These are phyloP conservation scores for Zaprionus nigranus DNA, from an alignment of 1,140 invertebrate genomes.

Conservation along the genomic window DNA sequence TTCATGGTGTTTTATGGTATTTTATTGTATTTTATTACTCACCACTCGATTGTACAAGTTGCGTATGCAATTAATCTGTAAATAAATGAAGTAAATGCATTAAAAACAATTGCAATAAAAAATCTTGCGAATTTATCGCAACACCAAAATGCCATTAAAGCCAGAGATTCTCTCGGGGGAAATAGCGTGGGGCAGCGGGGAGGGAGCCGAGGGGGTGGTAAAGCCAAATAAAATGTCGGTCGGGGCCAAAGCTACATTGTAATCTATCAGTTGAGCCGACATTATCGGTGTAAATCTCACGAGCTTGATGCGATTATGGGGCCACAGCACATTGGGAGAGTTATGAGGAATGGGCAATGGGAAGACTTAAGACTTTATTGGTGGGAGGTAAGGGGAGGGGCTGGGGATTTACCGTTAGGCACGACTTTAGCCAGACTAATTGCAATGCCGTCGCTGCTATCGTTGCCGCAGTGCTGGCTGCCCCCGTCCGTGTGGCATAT, in stretches of 20 bases:
- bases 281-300: constrained; percentile 75
- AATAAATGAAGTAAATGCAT: constrained; percentile 24
- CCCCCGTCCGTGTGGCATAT: constrained; percentile 52
- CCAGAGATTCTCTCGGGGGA: constrained; percentile 5
- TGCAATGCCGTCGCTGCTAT: constrained; percentile 44
- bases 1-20: background rate
- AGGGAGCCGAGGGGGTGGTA: background rate
- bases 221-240: constrained; percentile 31
- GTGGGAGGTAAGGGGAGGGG: background rate
- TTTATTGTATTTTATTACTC: constrained; percentile 21
- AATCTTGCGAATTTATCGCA: constrained; percentile 21
- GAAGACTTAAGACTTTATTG: constrained; percentile 27
- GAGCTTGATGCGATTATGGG: constrained; percentile 68
- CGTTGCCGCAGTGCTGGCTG: background rate
- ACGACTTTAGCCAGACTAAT: constrained; percentile 81
- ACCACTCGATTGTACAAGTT: constrained; percentile 46
- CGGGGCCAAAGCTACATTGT: constrained; percentile 38
- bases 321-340: constrained; percentile 31
- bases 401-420: constrained; percentile 68
- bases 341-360: constrained; percentile 47
- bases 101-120: constrained; percentile 22
- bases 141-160: constrained; percentile 63
- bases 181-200: no score
- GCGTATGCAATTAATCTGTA: constrained; percentile 59
- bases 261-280: constrained; percentile 74